Conservation (phyloP, 2,888 invertebrate genomes). For the Iselma pallidipennis region DNA sequence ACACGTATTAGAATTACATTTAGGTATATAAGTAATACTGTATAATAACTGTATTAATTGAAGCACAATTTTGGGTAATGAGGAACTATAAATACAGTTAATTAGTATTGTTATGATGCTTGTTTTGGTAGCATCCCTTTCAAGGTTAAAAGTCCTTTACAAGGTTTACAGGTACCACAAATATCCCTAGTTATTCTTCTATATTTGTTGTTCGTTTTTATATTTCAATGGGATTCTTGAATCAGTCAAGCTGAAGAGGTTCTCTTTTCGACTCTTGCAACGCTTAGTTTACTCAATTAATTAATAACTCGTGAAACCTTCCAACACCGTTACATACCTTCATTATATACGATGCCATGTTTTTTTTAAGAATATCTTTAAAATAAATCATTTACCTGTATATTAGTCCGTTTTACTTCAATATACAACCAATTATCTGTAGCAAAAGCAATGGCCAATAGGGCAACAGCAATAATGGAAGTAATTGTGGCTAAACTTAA, state of each 20-base stretch:
- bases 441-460: conserved; percentile 92
- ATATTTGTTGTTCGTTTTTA: too few species aligned
- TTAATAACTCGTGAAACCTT: not conserved
- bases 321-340: not conserved
- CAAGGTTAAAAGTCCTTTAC: not conserved
- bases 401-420: conserved; percentile 86
- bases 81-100: not conserved
- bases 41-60: not conserved
- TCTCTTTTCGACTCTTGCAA: not conserved
- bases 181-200: too few species aligned
- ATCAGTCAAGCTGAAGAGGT: not conserved
- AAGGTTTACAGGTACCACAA: not conserved
- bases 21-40: not conserved
- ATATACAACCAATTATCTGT: conserved; percentile 97
- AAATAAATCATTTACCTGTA: conserved; percentile 71
- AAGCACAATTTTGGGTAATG: not conserved
- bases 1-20: not conserved
- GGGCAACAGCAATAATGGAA: conserved; percentile 91
- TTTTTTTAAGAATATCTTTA: too few species aligned
- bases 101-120: not conserved
- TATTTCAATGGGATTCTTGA: not conserved
- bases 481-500: conserved; percentile 94
- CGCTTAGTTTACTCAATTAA: not conserved
- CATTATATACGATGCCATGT: too few species aligned
- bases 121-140: not conserved